These are phyloP conservation scores for Pyrochroa serraticornis DNA, from an alignment of 2,888 invertebrate species.

Conservation along the genomic window DNA sequence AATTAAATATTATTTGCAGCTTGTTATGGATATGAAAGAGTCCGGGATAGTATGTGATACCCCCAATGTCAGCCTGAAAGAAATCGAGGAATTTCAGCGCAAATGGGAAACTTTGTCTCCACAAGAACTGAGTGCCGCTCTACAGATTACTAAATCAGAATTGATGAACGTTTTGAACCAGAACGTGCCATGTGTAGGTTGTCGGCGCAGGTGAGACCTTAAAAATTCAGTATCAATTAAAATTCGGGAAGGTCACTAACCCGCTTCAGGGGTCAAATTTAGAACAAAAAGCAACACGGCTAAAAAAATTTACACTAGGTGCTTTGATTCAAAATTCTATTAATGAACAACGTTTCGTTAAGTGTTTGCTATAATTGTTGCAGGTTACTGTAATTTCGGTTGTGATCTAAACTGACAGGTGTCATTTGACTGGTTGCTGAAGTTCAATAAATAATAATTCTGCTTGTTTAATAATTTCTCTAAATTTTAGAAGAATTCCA, in stretches of 20 bases:
- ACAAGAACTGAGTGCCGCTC: constrained; percentile 78
- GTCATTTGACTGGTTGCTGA: no score
- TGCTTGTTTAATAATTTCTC: no score
- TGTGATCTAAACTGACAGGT: no score
- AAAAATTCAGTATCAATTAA: constrained; percentile 14
- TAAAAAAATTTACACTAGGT: no score
- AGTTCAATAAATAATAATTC: no score
- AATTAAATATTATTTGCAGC: constrained; percentile 62
- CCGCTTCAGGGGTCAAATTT: not conserved
- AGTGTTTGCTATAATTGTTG: no score
- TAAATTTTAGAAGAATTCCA: no score
- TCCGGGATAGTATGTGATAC: constrained; percentile 85
- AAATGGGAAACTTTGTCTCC: constrained; percentile 80
- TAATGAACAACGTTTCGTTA: no score
- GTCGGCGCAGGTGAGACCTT: constrained; percentile 77
- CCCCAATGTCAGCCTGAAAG: constrained; percentile 79
- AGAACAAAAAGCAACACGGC: no score
- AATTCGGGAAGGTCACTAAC: constrained; percentile 17
- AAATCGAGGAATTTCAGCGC: constrained; percentile 83
- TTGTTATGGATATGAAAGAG: constrained; percentile 91
- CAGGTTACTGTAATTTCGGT: no score
- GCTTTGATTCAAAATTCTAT: no score
- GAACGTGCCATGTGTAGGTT: constrained; percentile 93
- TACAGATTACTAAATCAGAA: constrained; percentile 83
- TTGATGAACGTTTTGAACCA: constrained; percentile 85